Evolutionary conservation across 2,888 invertebrate genomes (phyloP), one percentile per base, ranked within the genome.

Genomic region (Suillia variegata): DNA sequence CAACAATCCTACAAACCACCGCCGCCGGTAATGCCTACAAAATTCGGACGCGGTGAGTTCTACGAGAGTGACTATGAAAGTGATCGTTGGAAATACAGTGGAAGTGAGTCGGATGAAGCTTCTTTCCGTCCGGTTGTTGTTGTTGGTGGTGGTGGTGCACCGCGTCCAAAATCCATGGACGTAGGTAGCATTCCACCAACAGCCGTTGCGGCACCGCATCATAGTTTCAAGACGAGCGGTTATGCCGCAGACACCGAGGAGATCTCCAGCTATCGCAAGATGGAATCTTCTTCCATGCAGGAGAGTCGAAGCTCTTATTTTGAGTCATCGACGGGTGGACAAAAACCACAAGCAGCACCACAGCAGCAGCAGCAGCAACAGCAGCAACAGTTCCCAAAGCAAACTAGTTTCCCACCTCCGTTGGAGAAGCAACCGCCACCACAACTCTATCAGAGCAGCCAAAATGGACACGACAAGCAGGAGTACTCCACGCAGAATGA

Each of bases 171-270:
- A 67, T 86, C 87, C 1, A 84, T 85, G 17, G 86, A 87, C 61
- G n/a, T n/a, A n/a, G n/a, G n/a, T n/a, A 83, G 84, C 1, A 85
- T 85, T 70, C 85, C 85, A 1, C 10, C n/a, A 5, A 24, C 24
- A 13, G 15, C 48, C 18, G 33, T n/a, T 34, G 45, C 66, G 84
- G 52, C 85, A 86, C 1, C 86, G 86, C 0, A 84, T 82, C 2
- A 73, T 78, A 31, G 78, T 0, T 71, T 73, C 15, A 81, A 79
- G 65, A 75, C 80, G 61, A 87, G 86, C 69, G 89, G 89, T 12
- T 89, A 89, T 70, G 87, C 87, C 80, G 89, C 89, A 1, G 89
- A 89, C 70, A 89, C 89, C 0, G 89, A 89, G 67, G 89, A 89
- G 67, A 86, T 87, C 2, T 82, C 85, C 0, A 77, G 67, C 22